These are phyloP conservation scores for Amiota mariae DNA, from an alignment of 2,888 invertebrate genomes.

Conservation along the genomic window DNA sequence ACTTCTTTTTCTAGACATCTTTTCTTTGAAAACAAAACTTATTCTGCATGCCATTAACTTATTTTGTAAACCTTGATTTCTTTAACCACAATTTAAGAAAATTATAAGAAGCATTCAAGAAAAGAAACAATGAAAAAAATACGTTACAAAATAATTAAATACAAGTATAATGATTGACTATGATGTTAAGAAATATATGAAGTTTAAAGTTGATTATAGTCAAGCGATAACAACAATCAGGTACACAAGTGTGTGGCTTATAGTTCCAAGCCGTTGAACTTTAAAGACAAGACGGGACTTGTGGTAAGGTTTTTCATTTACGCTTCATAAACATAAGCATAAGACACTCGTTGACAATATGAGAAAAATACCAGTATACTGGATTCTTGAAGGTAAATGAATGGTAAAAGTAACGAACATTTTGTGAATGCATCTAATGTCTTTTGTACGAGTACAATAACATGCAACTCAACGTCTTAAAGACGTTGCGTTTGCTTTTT, in stretches of 20 bases:
- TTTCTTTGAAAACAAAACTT: not conserved
- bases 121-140: constrained; percentile 12
- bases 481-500: constrained; percentile 1
- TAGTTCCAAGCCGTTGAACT: constrained; percentile 55
- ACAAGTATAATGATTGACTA: not conserved
- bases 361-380: not conserved
- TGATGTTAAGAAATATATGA: not conserved
- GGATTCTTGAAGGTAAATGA: not conserved
- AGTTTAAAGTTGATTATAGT: not conserved
- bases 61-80: too few species aligned
- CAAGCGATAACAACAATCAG: constrained; percentile 31
- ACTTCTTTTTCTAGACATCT: not conserved
- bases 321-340: constrained; percentile 44
- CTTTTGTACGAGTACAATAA: too few species aligned
- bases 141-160: constrained; percentile 19
- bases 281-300: constrained; percentile 28
- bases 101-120: not conserved
- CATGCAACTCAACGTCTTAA: constrained; percentile 9
- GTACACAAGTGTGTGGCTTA: constrained; percentile 50
- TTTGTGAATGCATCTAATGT: constrained; percentile 6
- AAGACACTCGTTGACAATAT: too few species aligned
- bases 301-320: constrained; percentile 44
- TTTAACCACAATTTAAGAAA: not conserved
- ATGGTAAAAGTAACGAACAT: not conserved
- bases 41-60: not conserved